Base-by-base conservation (phyloP, 2,113 vertebrate genomes). In the Leuciscus idus region DNA sequence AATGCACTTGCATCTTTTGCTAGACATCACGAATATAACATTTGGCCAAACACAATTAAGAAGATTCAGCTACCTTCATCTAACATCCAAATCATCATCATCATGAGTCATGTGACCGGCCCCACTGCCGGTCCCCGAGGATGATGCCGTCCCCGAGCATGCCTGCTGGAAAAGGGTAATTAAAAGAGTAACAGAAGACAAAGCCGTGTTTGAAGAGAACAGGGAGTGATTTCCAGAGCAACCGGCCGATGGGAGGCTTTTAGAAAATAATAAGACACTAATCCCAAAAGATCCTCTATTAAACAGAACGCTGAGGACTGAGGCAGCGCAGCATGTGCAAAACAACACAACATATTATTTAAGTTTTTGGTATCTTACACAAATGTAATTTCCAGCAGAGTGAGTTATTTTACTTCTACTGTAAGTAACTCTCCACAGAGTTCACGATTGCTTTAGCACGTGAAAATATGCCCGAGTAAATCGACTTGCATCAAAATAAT, bases 131-230 rank as follows among this genome's bases (percentile, higher is more conserved):
- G 61, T 78, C 80, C 87, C 80, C 19, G 17, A 33, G 83, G 84
- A 91, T 59, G 84, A 75, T 83, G 88, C 89, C 81, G 88, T 90
- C 85, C 90, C 91, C 84, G 89, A 90, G 90, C 92, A 72, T 36
- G 88, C 89, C 91, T 87, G 83, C 23, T 80, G 88, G 93, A 93
- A 90, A 90, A 92, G 59, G 88, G 89, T 94, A 92, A 96, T 95
- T 95, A 94, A 94, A 94, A 95, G 87, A 90, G 90, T 87, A 89
- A 88, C 92, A 89, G 93, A 89, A 88, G 84, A 88, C 92, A 92
- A 93, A 87, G 85, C 88, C 77, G 21, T 86, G 89, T 92, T 90
- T 86, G 88, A 88, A 46, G 87, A 87, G 79, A 76, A 68, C 50
- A 87, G 85, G 87, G 86, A 90, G 85, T 87, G 9, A 88, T 92